Conservation (phyloP, 2,888 invertebrate genomes). For the Alcis repandata region DNA sequence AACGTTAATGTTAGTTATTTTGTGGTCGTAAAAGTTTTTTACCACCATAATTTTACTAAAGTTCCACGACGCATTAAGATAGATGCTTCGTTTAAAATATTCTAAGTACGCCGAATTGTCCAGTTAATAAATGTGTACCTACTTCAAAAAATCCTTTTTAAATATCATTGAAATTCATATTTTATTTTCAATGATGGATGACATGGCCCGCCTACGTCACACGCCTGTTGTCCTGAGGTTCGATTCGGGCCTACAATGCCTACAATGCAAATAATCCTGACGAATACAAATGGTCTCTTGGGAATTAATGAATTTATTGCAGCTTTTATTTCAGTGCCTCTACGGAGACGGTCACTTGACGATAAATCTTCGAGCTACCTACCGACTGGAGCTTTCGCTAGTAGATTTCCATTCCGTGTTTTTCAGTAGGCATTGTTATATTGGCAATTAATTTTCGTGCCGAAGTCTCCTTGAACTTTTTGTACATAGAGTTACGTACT, state of each 20-base stretch:
- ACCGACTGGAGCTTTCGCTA: background rate
- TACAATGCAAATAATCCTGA: slow-evolving; percentile 51
- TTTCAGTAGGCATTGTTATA: background rate
- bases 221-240: slow-evolving; percentile 13
- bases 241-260: slow-evolving; percentile 42
- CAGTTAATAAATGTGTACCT: background rate
- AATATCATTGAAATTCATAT: too few species aligned
- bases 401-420: background rate
- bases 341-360: slow-evolving; percentile 51
- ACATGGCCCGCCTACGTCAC: background rate
- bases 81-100: too few species aligned
- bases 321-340: slow-evolving; percentile 63
- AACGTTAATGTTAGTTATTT: too few species aligned
- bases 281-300: slow-evolving; percentile 62
- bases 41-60: too few species aligned
- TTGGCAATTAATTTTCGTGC: too few species aligned
- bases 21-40: too few species aligned
- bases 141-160: too few species aligned
- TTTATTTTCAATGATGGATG: too few species aligned
- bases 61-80: too few species aligned
- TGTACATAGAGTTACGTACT: too few species aligned
- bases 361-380: slow-evolving; percentile 54
- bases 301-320: slow-evolving; percentile 69
- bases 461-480: too few species aligned
- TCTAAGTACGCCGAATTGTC: background rate